These are phyloP conservation scores for Heteromurus nitidus DNA, from an alignment of 2,888 invertebrate genomes.

Conservation along the genomic window DNA sequence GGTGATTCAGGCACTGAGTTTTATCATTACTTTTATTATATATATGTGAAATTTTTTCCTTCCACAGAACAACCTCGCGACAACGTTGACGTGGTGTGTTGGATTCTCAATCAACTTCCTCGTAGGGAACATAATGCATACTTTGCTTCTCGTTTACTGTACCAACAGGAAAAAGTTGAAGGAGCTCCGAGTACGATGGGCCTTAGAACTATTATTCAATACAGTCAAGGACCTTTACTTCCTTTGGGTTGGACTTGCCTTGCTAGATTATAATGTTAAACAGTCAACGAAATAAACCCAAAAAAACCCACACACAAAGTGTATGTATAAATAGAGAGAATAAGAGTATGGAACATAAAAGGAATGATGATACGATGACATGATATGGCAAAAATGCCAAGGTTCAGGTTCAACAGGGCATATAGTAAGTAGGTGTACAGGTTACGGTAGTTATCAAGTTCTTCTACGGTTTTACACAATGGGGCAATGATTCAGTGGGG, in stretches of 20 bases:
- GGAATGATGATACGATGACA: too few species aligned
- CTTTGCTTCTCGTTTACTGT: slow-evolving; percentile 67
- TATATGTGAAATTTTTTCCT: slow-evolving; percentile 52
- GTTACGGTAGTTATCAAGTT: too few species aligned
- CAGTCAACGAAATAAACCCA: slow-evolving; percentile 55
- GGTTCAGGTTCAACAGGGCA: slow-evolving; percentile 40
- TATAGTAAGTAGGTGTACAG: background rate
- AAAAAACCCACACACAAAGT: slow-evolving; percentile 30
- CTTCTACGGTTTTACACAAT: too few species aligned
- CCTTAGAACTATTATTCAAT: slow-evolving; percentile 67
- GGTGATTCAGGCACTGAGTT: slow-evolving; percentile 1
- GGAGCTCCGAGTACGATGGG: slow-evolving; percentile 66
- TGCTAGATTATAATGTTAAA: slow-evolving; percentile 63
- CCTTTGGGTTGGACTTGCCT: slow-evolving; percentile 69
- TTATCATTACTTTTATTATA: slow-evolving; percentile 14
- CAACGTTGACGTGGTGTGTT: slow-evolving; percentile 64
- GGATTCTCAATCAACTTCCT: slow-evolving; percentile 68
- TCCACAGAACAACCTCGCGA: slow-evolving; percentile 66
- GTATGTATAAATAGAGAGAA: background rate
- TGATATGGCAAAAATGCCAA: background rate
- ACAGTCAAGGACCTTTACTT: slow-evolving; percentile 65
- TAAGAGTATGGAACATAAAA: background rate
- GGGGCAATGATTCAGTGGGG: too few species aligned
- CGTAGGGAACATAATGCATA: slow-evolving; percentile 65
- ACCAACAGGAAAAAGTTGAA: slow-evolving; percentile 66